Evolutionary conservation across 2,888 invertebrate species (phyloP).

Genomic region (Dolichopus griseipennis): DNA sequence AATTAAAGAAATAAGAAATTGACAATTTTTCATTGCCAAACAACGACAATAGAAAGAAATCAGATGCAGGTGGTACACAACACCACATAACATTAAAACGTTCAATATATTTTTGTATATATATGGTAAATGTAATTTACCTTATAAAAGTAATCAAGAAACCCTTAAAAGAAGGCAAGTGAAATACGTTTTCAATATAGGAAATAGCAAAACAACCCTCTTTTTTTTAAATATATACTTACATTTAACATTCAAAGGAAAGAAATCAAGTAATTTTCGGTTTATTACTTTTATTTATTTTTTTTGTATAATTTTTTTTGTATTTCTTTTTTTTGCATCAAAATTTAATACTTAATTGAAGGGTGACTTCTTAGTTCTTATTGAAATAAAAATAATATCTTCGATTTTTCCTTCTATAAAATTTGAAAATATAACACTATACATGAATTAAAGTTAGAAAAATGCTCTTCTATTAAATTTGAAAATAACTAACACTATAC

Average conservation of each 20-base stretch:
- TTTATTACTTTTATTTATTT: conserved; percentile 4
- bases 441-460: too few relatives aligned
- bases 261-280: background rate
- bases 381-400: too few relatives aligned
- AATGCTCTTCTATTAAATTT: too few relatives aligned
- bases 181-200: too few relatives aligned
- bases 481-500: too few relatives aligned
- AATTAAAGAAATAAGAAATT: background rate
- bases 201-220: background rate
- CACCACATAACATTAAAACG: background rate
- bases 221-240: background rate
- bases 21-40: background rate
- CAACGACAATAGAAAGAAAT: background rate
- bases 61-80: background rate
- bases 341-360: too few relatives aligned
- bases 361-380: too few relatives aligned
- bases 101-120: too few relatives aligned
- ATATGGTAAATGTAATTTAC: background rate
- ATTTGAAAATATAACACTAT: too few relatives aligned
- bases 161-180: too few relatives aligned
- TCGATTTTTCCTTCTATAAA: too few relatives aligned
- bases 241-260: background rate
- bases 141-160: background rate
- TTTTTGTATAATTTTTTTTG: background rate
- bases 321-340: too few relatives aligned